Evolutionary conservation across 1,140 invertebrate genomes (phyloP).

Genomic region (Acromyrmex heyeri): DNA sequence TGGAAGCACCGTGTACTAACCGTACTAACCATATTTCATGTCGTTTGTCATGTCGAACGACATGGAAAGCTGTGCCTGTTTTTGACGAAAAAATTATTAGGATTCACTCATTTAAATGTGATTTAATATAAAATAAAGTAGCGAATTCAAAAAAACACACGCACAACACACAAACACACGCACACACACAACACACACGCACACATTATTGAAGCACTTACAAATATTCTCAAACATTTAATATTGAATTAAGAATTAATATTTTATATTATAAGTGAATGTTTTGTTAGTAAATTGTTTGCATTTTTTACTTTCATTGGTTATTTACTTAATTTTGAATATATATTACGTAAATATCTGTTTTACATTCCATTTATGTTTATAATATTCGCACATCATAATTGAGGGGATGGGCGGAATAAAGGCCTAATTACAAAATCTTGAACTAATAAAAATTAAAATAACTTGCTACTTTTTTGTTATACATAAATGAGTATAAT

Average conservation of each 20-base stretch:
- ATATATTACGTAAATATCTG: neutral
- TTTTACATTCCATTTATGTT: neutral
- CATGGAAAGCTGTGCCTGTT: neutral
- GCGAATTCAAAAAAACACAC: neutral
- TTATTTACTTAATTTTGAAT: neutral
- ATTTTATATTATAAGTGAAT: neutral
- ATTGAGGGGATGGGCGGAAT: neutral
- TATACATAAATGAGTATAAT: no score
- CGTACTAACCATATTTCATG: constrained; percentile 32
- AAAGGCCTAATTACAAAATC: no score
- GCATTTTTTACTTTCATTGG: neutral
- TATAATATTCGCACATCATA: neutral
- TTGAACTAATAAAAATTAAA: no score
- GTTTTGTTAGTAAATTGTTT: neutral
- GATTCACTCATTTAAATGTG: neutral
- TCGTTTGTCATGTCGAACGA: constrained; percentile 40
- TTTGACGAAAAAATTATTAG: neutral
- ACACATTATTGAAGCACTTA: neutral
- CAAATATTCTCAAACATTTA: neutral
- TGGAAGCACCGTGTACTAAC: constrained; percentile 11
- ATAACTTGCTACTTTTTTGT: no score
- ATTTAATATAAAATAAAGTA: constrained; percentile 29
- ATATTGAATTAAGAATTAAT: neutral
- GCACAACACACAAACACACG: no score
- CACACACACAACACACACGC: no score